phyloP scores from a whole-genome alignment of 2,888 invertebrate species.

The Pterostichus madidus region DNA sequence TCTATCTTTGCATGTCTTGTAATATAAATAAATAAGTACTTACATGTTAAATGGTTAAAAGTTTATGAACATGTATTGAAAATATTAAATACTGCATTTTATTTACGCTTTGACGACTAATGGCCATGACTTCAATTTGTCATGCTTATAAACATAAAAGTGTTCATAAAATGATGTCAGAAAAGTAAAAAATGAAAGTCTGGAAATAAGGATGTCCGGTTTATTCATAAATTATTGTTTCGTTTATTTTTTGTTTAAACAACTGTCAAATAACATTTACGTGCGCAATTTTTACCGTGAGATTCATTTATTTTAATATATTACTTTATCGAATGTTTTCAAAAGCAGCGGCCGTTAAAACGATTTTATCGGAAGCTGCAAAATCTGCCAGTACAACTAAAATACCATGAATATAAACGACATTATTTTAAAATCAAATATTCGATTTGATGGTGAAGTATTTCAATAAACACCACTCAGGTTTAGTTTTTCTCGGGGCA shows the following conservation, averaged over 20 bases:
- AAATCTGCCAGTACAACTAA: no score
- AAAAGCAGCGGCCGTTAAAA: no score
- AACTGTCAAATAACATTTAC: no score
- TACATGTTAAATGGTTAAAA: neutral
- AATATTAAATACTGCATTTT: constrained; percentile 1
- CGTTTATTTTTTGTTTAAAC: constrained; percentile 6
- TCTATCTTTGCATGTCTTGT: neutral
- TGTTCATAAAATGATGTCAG: constrained; percentile 43
- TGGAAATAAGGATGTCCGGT: constrained; percentile 33
- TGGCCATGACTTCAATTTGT: constrained; percentile 33
- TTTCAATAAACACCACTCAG: no score
- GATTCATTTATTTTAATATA: no score
- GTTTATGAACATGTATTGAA: constrained; percentile 5
- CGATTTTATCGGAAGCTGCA: no score
- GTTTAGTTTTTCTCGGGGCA: no score
- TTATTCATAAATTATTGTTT: constrained; percentile 1
- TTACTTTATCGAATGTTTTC: no score
- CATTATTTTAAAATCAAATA: no score
- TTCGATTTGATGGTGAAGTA: no score
- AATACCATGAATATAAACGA: no score
- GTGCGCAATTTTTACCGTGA: no score
- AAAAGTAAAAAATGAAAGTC: constrained; percentile 39
- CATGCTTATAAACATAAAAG: constrained; percentile 15
- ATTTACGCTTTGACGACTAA: neutral
- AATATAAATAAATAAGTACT: neutral